Conservation (phyloP, 2,797 vertebrate genomes). For the Pseudochromis fuscus region DNA sequence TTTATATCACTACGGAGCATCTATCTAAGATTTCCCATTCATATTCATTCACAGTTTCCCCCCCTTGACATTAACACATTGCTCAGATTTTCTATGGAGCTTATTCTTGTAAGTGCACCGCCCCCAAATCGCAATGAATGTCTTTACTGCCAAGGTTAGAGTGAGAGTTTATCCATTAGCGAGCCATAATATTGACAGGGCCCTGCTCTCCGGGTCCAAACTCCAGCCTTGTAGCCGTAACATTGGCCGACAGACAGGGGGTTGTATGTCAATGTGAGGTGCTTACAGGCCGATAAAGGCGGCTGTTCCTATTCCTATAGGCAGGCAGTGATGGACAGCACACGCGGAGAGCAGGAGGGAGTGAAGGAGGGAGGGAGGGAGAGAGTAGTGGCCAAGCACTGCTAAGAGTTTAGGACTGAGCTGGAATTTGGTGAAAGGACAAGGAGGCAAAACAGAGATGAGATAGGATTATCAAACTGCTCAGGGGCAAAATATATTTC, state of each 20-base stretch:
- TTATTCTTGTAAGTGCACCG: conserved; percentile 41
- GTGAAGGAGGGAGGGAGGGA: conserved; percentile 23
- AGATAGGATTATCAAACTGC: conserved; percentile 65
- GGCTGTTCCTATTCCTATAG: conserved; percentile 73
- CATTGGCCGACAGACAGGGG: conserved; percentile 69
- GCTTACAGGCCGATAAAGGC: conserved; percentile 78
- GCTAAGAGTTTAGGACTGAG: conserved; percentile 52
- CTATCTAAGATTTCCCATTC: conserved; percentile 44
- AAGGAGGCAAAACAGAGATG: conserved; percentile 40
- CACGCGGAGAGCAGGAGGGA: background rate
- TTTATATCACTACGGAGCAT: conserved; percentile 64
- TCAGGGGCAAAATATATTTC: conserved; percentile 54
- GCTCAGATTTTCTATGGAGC: conserved; percentile 48
- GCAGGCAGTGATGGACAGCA: conserved; percentile 74
- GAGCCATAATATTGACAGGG: conserved; percentile 81
- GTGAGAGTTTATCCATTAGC: conserved; percentile 78
- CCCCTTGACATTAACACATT: conserved; percentile 37
- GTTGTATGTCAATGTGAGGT: conserved; percentile 77
- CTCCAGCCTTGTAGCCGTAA: conserved; percentile 69
- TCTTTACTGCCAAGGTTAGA: conserved; percentile 64
- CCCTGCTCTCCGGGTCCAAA: conserved; percentile 66
- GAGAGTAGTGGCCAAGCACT: conserved; percentile 45
- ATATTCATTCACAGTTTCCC: conserved; percentile 52
- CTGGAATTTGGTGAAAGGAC: conserved; percentile 57
- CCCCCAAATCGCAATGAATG: conserved; percentile 66